Evolutionary conservation across 2,888 invertebrate species (phyloP).

Genomic region (Slavum lentiscoides): DNA sequence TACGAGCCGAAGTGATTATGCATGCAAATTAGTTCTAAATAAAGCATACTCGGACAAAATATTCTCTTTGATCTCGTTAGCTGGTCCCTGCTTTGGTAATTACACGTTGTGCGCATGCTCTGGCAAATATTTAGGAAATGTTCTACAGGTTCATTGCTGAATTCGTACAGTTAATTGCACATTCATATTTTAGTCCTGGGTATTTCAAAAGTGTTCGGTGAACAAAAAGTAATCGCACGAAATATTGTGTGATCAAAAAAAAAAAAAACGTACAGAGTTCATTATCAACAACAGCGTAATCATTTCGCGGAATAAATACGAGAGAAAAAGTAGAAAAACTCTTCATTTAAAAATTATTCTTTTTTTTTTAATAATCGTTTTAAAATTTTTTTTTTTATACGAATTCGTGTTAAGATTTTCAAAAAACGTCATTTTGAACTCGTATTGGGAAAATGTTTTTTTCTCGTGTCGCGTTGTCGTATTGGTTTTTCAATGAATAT

Average conservation of each 20-base stretch:
- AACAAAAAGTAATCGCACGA: neutral
- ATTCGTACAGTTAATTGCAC: neutral
- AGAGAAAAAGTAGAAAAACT: no score
- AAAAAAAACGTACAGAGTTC: no score
- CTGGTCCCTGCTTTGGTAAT: neutral
- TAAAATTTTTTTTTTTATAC: no score
- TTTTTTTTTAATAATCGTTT: no score
- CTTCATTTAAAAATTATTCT: no score
- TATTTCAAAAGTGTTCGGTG: neutral
- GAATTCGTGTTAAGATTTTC: no score
- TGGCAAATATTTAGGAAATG: neutral
- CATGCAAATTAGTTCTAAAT: constrained; percentile 6
- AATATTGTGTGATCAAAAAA: neutral
- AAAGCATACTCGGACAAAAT: neutral
- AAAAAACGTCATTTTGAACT: no score
- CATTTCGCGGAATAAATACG: no score
- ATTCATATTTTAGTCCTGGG: neutral
- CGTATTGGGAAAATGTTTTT: no score
- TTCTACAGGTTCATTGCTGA: neutral
- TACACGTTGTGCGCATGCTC: neutral
- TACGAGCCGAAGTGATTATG: neutral
- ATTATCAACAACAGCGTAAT: no score
- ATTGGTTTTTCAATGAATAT: no score
- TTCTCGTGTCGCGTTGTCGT: no score
- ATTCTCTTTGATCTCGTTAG: neutral